Evolutionary conservation across 2,113 vertebrate species (phyloP).

Genomic region (Tyto alba): DNA sequence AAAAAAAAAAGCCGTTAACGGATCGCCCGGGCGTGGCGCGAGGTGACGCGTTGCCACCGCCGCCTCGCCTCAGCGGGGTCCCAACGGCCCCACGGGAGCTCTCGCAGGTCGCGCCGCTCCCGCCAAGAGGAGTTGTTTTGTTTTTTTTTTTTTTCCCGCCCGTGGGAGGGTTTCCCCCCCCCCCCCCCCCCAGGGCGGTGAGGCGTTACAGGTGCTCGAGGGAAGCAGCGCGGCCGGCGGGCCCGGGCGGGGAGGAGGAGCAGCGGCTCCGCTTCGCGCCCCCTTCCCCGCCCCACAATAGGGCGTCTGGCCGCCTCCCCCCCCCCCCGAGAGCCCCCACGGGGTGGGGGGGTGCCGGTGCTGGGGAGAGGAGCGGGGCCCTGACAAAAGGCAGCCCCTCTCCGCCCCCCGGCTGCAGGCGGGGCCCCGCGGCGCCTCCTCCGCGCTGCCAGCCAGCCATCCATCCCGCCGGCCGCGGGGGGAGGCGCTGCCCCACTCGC

Average conservation of each 20-base stretch:
- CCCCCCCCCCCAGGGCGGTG: too few species aligned
- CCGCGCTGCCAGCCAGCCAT: neutral
- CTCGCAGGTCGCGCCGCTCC: neutral
- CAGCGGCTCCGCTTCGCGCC: too few species aligned
- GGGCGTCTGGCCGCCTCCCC: neutral
- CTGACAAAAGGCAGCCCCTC: conserved; percentile 11
- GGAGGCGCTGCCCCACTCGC: neutral
- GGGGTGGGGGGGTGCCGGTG: neutral
- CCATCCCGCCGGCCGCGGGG: neutral
- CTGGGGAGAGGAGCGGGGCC: neutral
- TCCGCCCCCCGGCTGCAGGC: neutral
- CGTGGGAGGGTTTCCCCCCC: too few species aligned
- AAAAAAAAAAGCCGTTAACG: neutral
- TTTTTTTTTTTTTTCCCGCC: too few species aligned
- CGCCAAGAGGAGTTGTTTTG: too few species aligned
- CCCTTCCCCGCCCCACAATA: neutral
- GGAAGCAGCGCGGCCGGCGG: neutral
- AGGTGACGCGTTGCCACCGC: neutral
- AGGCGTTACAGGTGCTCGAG: neutral
- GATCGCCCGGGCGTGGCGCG: neutral
- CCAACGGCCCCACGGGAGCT: neutral
- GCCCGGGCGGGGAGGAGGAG: neutral
- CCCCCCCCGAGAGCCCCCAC: too few species aligned
- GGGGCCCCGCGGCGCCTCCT: neutral
- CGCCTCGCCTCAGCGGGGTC: neutral